Conservation (phyloP, 2,888 invertebrate species). For the Pristionchus maxplancki region DNA sequence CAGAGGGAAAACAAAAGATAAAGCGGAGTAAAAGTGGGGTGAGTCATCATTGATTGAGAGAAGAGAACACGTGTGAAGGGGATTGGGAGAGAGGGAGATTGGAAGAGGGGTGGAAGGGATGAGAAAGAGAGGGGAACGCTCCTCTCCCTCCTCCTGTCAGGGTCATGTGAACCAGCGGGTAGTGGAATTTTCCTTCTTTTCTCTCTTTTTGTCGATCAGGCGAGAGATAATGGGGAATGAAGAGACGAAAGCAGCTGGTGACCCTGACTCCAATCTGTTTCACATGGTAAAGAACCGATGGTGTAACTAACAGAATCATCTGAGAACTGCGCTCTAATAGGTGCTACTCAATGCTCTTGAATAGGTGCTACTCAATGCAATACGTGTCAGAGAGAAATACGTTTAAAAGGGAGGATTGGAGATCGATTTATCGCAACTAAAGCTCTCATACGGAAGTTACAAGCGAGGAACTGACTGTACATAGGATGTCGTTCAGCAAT, state of each 20-base stretch:
- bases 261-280: neutral
- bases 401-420: neutral
- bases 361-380: neutral
- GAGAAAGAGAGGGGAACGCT: neutral
- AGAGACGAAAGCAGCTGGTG: neutral
- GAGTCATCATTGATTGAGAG: slow-evolving; percentile 11
- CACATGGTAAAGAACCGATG: neutral
- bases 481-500: too few species aligned
- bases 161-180: slow-evolving; percentile 20
- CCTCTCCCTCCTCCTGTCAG: neutral
- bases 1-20: neutral
- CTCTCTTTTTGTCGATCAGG: neutral
- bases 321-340: too few species aligned
- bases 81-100: neutral
- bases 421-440: slow-evolving; percentile 28
- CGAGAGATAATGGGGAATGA: neutral
- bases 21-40: neutral
- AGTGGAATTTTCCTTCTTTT: neutral
- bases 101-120: neutral
- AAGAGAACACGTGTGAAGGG: neutral
- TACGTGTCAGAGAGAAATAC: neutral
- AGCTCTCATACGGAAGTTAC: neutral
- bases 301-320: neutral
- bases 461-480: neutral
- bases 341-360: too few species aligned